Base-by-base conservation (phyloP, 2,888 invertebrate genomes). In the Parasteatoda lunata region DNA sequence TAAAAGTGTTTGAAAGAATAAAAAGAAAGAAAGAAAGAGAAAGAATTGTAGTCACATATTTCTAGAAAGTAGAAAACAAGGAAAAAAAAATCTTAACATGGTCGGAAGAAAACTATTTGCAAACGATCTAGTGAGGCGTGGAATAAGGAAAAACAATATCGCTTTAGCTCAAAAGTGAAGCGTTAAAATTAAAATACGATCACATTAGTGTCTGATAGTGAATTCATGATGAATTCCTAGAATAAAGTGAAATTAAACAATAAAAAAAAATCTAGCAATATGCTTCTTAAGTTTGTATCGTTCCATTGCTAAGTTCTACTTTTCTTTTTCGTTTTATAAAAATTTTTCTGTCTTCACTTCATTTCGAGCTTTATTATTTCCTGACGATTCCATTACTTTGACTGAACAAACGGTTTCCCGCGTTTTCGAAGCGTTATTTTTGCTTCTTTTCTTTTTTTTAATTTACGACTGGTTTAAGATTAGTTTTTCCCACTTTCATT, bases 321-420 rank as follows among this genome's bases (percentile, higher is more conserved):
- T 54, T 54, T 45, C 48, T 69, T 69, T 69, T 70, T 78, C 15
- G n/a, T 54, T 45, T 77, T 68, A 13, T 51, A 45, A 51, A 30
- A 30, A 30, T 30, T 68, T 77, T 77, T 59, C 45, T 8, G 9
- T 59, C 59, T 65, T 80, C 65, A 65, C 72, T 80, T 49, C 80
- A 72, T 72, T 72, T 80, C 72, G 54, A 72, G 64, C 8, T 64
- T 80, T 80, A 72, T 80, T 80, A 80, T 80, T 80, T 80, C 66
- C 65, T 80, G 49, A 71, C 65, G 72, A 72, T 47, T 80, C 72
- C 47, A 80, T 80, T 80, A 80, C 80, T 9, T n/a, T n/a, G 11
- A 47, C 48, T 79, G 70, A 70, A 72, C 48, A 71, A 78, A n/a
- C 78, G 68, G 68, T 80, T 71, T 71, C 48, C 45, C 65, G 13